Evolutionary conservation across 2,888 invertebrate genomes (phyloP).

Genomic region (Archips crataeganus): DNA sequence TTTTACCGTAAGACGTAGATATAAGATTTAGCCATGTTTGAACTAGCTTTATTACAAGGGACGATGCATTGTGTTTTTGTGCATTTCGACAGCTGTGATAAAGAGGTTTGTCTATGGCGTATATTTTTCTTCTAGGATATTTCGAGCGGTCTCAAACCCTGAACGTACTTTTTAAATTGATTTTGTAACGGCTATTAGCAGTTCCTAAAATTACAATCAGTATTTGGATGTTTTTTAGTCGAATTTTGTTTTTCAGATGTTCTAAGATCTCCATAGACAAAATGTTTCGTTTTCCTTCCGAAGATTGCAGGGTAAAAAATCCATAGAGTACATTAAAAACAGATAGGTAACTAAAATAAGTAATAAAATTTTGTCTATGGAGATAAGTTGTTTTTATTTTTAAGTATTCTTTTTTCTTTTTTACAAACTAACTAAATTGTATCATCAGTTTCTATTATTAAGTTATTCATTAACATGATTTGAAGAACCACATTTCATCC

Average conservation of each 20-base stretch:
- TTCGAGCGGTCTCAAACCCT: constrained; percentile 29
- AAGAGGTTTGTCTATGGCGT: constrained; percentile 81
- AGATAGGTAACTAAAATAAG: constrained; percentile 51
- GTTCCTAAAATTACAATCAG: constrained; percentile 84
- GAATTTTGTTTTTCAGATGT: constrained; percentile 46
- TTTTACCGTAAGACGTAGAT: constrained; percentile 82
- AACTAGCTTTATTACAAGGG: constrained; percentile 77
- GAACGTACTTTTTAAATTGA: constrained; percentile 42
- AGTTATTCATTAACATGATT: not conserved
- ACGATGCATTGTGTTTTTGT: constrained; percentile 75
- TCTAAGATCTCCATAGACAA: constrained; percentile 57
- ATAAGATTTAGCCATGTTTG: constrained; percentile 79
- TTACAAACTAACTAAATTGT: constrained; percentile 20
- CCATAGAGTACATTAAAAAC: constrained; percentile 63
- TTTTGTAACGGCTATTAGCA: constrained; percentile 70
- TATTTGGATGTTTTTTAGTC: constrained; percentile 69
- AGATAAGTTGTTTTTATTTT: constrained; percentile 45
- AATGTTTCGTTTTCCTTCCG: constrained; percentile 52
- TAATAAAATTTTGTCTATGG: constrained; percentile 59
- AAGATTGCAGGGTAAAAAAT: constrained; percentile 66
- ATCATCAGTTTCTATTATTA: not conserved
- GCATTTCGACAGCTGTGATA: constrained; percentile 85
- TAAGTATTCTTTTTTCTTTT: constrained; percentile 29
- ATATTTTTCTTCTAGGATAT: constrained; percentile 56
- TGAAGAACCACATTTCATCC: constrained; percentile 13